phyloP scores from a whole-genome alignment of 2,888 invertebrate species.

The Eustalomyia histrio region DNA sequence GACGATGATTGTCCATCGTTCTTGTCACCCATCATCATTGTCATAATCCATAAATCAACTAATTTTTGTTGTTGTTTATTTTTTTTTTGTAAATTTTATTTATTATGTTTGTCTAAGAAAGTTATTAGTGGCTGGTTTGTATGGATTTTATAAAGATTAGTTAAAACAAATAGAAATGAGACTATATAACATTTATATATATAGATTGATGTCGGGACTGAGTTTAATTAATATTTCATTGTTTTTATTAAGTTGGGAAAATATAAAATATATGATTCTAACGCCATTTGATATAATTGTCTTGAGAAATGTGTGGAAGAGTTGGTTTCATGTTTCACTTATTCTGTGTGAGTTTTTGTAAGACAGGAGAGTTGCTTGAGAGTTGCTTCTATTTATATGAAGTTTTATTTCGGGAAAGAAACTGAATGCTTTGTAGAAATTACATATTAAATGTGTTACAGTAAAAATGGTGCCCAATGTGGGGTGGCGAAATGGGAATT shows the following conservation, averaged over 20 bases:
- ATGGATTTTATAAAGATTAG: conserved; percentile 44
- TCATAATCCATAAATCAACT: conserved; percentile 63
- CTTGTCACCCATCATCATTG: conserved; percentile 61
- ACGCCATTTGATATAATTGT: conserved; percentile 59
- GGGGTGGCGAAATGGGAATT: no score
- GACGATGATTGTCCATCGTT: conserved; percentile 56
- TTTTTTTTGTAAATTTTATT: background rate
- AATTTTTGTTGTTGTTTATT: conserved; percentile 50
- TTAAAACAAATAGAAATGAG: conserved; percentile 47
- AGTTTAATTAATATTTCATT: conserved; percentile 37
- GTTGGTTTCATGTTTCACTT: no score
- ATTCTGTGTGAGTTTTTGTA: no score
- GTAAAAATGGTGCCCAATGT: no score
- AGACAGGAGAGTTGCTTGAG: no score
- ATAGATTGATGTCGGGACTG: conserved; percentile 14
- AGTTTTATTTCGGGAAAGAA: no score
- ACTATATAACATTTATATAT: conserved; percentile 13
- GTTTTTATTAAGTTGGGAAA: conserved; percentile 3
- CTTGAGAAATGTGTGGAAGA: conserved; percentile 34
- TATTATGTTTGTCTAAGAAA: conserved; percentile 58
- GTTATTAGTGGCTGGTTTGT: conserved; percentile 18
- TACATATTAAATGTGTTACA: no score
- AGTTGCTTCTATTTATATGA: no score
- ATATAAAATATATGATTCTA: conserved; percentile 12
- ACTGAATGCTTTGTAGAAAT: no score